Evolutionary conservation across 2,888 invertebrate species (phyloP).

Genomic region (Germaria angustata): DNA sequence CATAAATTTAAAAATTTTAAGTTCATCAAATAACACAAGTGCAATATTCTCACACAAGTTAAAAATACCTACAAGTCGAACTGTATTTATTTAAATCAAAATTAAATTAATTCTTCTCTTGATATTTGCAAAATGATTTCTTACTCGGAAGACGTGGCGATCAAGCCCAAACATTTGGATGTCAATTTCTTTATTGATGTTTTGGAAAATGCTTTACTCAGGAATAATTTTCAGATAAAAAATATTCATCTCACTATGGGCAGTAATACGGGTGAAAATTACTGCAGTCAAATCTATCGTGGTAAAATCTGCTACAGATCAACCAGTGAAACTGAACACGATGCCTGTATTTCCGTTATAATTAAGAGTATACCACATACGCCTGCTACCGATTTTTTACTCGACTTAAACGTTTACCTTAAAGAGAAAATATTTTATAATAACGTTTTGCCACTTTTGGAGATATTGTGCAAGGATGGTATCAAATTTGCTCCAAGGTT

Average conservation of each 20-base stretch:
- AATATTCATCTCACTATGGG: constrained; percentile 70
- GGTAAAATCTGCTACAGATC: constrained; percentile 69
- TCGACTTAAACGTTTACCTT: constrained; percentile 79
- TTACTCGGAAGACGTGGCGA: constrained; percentile 69
- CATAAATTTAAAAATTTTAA: neutral
- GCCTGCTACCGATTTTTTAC: constrained; percentile 72
- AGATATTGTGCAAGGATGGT: constrained; percentile 76
- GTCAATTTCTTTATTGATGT: constrained; percentile 73
- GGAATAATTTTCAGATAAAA: constrained; percentile 66
- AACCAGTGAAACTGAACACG: neutral
- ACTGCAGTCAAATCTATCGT: constrained; percentile 76
- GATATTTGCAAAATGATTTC: constrained; percentile 73
- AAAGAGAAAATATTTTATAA: constrained; percentile 79
- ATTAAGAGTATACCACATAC: constrained; percentile 72
- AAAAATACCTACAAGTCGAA: neutral
- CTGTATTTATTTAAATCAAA: too few species aligned
- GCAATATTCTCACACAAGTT: neutral
- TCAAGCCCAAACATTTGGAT: constrained; percentile 70
- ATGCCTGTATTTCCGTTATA: constrained; percentile 63
- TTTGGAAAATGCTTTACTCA: constrained; percentile 72
- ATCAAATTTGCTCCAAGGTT: constrained; percentile 74
- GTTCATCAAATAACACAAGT: neutral
- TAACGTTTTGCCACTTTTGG: constrained; percentile 78
- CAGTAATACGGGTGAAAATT: constrained; percentile 76
- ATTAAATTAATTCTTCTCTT: neutral